A percentile compares a stretch with the other conserved stretches of the same genome.
Conservation (phyloP, 2,113 vertebrate species). For the Aphelocoma coerulescens region DNA sequence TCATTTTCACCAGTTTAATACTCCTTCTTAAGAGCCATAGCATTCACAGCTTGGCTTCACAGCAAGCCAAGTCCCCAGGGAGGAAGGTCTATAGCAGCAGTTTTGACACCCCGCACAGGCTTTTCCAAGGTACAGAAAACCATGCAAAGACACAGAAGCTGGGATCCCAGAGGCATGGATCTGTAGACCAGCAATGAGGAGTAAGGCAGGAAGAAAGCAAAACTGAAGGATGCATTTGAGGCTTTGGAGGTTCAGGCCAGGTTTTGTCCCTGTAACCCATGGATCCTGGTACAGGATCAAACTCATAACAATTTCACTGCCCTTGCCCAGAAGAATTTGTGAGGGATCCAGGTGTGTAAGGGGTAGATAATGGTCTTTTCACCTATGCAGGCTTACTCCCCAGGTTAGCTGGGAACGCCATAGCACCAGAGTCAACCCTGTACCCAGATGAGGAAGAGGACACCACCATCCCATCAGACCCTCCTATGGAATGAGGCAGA, state of each 20-base stretch:
- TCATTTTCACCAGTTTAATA: neutral
- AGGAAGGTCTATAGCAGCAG: neutral
- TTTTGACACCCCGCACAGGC: neutral
- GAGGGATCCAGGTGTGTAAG: neutral
- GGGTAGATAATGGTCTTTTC: neutral
- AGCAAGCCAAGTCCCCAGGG: neutral
- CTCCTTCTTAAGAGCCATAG: neutral
- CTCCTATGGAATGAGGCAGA: neutral
- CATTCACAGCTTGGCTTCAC: neutral
- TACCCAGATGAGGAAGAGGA: neutral
- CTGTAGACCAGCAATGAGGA: neutral
- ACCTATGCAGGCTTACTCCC: neutral
- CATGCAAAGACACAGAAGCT: neutral
- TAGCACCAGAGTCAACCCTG: neutral
- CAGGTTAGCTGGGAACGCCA: neutral
- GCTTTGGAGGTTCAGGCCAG: neutral
- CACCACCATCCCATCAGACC: fast-evolving
- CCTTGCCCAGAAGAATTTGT: neutral
- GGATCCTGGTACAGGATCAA: neutral
- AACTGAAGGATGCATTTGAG: neutral
- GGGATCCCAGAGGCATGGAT: fast-evolving
- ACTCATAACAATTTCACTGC: neutral
- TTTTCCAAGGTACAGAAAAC: neutral
- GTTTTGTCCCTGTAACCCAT: neutral
- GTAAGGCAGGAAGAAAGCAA: neutral